These are phyloP conservation scores for Vollenhovia emeryi DNA, from an alignment of 1,140 invertebrate genomes.

Conservation along the genomic window DNA sequence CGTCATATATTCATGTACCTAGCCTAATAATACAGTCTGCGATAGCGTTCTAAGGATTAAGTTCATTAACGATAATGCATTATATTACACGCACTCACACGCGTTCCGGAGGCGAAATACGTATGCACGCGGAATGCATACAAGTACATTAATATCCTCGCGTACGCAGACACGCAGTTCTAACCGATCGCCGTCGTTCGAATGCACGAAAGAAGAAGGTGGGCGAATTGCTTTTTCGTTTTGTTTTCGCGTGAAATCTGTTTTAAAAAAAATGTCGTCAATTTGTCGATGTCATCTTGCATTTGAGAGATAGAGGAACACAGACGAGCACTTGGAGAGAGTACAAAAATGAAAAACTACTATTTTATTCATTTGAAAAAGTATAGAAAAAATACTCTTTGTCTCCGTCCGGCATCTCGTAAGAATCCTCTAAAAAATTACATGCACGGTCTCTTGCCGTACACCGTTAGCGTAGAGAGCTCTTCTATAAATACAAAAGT, in stretches of 20 bases:
- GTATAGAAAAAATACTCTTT: slow-evolving; percentile 44
- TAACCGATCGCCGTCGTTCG: slow-evolving; percentile 55
- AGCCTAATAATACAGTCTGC: slow-evolving; percentile 85
- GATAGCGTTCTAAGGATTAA: slow-evolving; percentile 82
- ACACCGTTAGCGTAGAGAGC: slow-evolving; percentile 2
- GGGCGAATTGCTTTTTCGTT: too few species aligned
- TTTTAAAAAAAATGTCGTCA: neutral
- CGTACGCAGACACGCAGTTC: slow-evolving; percentile 70
- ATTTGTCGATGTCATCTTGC: slow-evolving; percentile 11
- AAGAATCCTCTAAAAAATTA: slow-evolving; percentile 43
- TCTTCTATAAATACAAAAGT: slow-evolving; percentile 38
- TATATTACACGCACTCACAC: slow-evolving; percentile 83
- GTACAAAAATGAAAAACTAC: slow-evolving; percentile 42
- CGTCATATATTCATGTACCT: slow-evolving; percentile 78
- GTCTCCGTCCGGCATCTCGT: neutral
- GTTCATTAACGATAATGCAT: slow-evolving; percentile 79
- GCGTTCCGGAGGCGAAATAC: slow-evolving; percentile 67
- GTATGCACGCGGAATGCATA: slow-evolving; percentile 68
- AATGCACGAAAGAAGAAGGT: neutral
- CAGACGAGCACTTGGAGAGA: slow-evolving; percentile 11
- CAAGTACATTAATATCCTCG: slow-evolving; percentile 63
- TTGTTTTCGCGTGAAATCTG: neutral
- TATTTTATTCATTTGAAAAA: slow-evolving; percentile 13
- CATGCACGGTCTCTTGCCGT: neutral
- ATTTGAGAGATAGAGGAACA: slow-evolving; percentile 29